A percentile compares a stretch with the other conserved stretches of the same genome.
Conservation (phyloP, 2,797 vertebrate genomes). For the Lagocephalus sceleratus region DNA sequence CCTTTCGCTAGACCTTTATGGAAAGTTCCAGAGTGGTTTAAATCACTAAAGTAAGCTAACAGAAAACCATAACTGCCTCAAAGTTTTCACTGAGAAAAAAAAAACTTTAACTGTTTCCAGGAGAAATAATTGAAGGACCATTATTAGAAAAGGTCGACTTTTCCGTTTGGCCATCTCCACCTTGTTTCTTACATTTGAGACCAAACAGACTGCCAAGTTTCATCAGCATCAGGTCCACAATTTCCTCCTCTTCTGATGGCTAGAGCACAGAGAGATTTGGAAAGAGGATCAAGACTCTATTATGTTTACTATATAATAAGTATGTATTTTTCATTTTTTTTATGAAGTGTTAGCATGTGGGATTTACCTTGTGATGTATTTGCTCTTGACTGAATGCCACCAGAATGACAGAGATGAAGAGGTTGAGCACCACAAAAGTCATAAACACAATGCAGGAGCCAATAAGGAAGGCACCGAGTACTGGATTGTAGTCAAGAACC, state of each 20-base stretch:
- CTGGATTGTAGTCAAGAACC: conserved; percentile 90
- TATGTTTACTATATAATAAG: too few species aligned
- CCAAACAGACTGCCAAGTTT: conserved; percentile 89
- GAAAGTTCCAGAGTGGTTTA: too few species aligned
- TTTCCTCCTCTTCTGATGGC: conserved; percentile 92
- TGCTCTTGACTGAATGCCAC: conserved; percentile 95
- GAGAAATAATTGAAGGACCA: conserved; percentile 37
- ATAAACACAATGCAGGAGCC: conserved; percentile 95
- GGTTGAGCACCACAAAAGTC: conserved; percentile 95
- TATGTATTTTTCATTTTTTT: neutral
- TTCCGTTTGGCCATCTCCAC: conserved; percentile 8
- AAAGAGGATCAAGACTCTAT: conserved; percentile 1
- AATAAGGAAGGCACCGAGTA: conserved; percentile 90
- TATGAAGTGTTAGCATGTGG: neutral
- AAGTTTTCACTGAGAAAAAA: conserved; percentile 5
- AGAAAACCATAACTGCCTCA: conserved; percentile 17
- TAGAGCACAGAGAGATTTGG: conserved; percentile 57
- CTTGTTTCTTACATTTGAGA: conserved; percentile 80
- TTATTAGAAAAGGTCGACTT: conserved; percentile 26
- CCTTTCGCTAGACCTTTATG: too few species aligned
- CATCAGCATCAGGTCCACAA: conserved; percentile 86
- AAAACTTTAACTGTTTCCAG: conserved; percentile 19
- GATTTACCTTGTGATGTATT: conserved; percentile 83
- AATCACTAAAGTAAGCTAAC: neutral
- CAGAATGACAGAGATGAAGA: conserved; percentile 95